Conservation (phyloP, 2,797 vertebrate species). For the Pelodytes ibericus region DNA sequence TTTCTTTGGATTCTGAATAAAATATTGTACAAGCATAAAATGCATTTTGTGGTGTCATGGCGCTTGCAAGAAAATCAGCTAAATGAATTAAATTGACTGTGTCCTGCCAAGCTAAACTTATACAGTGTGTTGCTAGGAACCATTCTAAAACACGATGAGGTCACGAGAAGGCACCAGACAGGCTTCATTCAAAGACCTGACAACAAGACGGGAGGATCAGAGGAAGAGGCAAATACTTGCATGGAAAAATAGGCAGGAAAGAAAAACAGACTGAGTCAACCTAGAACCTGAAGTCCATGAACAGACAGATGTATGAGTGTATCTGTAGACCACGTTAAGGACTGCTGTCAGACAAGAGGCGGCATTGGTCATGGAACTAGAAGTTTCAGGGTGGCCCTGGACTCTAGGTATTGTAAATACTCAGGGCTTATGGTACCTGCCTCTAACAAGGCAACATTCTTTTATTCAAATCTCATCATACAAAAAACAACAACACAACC, state of each 20-base stretch:
- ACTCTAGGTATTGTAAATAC: too few relatives aligned
- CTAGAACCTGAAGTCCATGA: not conserved
- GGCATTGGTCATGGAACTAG: too few relatives aligned
- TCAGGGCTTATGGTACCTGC: too few relatives aligned
- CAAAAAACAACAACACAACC: too few relatives aligned
- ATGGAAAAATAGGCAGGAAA: conserved; percentile 19
- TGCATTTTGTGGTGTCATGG: not conserved
- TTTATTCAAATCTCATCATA: too few relatives aligned
- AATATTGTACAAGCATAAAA: not conserved
- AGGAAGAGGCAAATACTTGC: conserved; percentile 12
- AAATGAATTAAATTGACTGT: not conserved
- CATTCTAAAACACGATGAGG: conserved; percentile 3
- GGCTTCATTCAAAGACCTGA: conserved; percentile 11
- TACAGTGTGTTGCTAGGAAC: conserved; percentile 8
- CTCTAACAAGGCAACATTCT: too few relatives aligned
- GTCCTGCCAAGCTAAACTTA: not conserved
- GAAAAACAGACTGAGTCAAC: conserved; percentile 33
- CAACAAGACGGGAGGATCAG: conserved; percentile 6
- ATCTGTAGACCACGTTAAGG: too few relatives aligned
- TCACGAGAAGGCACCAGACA: conserved; percentile 25
- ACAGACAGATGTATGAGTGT: not conserved
- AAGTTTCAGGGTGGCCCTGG: too few relatives aligned
- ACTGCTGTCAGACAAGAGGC: too few relatives aligned
- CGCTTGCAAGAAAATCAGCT: conserved; percentile 4
- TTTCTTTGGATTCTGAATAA: not conserved